Percentiles rank a stretch among this genome's conserved stretches.
Evolutionary conservation across 2,113 vertebrate species (phyloP).

Genomic region (Burhinus bistriatus): DNA sequence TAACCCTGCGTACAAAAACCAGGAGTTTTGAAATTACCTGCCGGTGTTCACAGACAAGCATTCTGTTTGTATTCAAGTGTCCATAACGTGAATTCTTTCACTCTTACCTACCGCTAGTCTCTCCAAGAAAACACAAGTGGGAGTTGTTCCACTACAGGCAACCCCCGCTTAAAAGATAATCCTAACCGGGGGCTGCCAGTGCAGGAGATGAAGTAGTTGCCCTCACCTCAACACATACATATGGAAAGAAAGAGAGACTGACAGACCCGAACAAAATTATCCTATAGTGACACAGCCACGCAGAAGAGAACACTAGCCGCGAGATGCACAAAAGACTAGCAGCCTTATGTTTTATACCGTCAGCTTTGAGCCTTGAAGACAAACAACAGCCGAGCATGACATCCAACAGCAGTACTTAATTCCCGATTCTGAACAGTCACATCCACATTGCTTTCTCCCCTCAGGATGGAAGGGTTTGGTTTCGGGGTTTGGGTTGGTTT

Average conservation of each 20-base stretch:
- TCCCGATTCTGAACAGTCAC: neutral
- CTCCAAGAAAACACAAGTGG: neutral
- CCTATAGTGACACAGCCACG: neutral
- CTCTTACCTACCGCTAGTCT: neutral
- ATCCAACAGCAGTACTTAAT: neutral
- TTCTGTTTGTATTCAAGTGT: accelerated
- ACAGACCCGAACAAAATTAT: accelerated
- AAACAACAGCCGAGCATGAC: neutral
- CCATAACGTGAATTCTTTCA: accelerated
- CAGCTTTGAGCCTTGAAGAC: neutral
- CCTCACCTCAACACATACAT: neutral
- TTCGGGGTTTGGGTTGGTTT: too few relatives aligned
- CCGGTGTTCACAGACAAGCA: neutral
- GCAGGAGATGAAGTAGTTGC: neutral
- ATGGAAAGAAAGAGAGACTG: too few relatives aligned
- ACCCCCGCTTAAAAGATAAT: too few relatives aligned
- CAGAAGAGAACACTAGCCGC: accelerated
- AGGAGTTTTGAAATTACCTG: neutral
- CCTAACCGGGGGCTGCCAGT: neutral
- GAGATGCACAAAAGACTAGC: accelerated
- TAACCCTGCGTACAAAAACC: neutral
- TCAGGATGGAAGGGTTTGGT: neutral
- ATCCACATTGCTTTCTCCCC: neutral
- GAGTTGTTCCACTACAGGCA: neutral
- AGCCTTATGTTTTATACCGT: neutral